Evolutionary conservation across 2,888 invertebrate species (phyloP), one percentile per base, ranked within the genome.

Genomic region (Stenotaenia linearis): DNA sequence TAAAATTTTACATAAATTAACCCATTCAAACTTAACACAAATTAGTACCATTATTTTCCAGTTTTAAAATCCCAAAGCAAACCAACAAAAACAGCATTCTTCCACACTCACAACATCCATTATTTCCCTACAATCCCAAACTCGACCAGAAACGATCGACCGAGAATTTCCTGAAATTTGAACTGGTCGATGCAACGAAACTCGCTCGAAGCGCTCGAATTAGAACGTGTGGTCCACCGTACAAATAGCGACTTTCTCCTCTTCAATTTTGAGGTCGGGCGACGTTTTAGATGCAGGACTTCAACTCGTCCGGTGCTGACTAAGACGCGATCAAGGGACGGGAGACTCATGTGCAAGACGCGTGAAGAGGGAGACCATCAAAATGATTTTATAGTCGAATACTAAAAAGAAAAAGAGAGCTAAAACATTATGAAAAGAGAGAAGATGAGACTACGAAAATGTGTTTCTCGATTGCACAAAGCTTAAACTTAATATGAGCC

Each of bases 311-410:
- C 28, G 61, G 61, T 61, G 61, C 61, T 61, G 61, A 61, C 61
- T 61, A 61, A 61, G 61, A 61, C 18, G 15, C 23, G 23, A 28
- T 23, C 23, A 23, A 61, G 25, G 28, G 61, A 61, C 28, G 61
- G 23, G 61, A 28, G 7, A 9, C 25, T 25, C 25, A 25, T 25
- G 61, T 15, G 61, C 25, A 61, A n/a, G 61, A 61, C 61, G 28
- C 61, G 15, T 28, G 25, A 25, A 28, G 21, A 61, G 61, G n/a
- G 61, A 61, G 61, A 61, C 61, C 61, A 61, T 61, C 61, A 61
- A 61, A 61, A 61, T 61, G 61, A 61, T 61, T 61, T 61, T 61
- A 61, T 61, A 25, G 61, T 23, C 61, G 61, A 61, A 61, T 61
- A 61, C 61, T 61, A 61, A 61, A 61, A 61, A 61, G 25, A 23